Percentiles rank a stretch among this genome's conserved stretches.
These are phyloP conservation scores for Epinephelus coioides DNA, from an alignment of 2,797 vertebrate genomes.

Conservation along the genomic window DNA sequence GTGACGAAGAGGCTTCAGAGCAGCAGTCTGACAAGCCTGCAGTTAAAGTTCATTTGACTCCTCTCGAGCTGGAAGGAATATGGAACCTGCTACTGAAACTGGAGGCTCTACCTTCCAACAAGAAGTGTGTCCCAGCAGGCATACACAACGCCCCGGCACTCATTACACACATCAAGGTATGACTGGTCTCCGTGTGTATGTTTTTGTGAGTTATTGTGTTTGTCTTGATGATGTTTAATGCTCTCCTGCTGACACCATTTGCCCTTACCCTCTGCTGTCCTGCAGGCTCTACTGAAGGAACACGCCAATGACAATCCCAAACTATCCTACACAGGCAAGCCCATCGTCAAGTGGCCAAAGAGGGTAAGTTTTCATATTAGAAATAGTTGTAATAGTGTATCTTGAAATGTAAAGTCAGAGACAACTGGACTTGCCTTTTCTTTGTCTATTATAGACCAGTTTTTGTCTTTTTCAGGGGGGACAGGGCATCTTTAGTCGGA, in stretches of 20 bases:
- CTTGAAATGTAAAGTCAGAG: neutral
- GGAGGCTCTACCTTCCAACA: conserved; percentile 93
- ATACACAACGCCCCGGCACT: conserved; percentile 95
- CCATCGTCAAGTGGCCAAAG: conserved; percentile 96
- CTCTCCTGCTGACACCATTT: neutral
- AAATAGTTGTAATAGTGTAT: neutral
- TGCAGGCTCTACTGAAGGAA: conserved; percentile 92
- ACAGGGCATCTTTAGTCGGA: too few species aligned
- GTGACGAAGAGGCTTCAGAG: conserved; percentile 64
- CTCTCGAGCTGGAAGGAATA: conserved; percentile 95
- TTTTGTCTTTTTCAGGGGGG: too few species aligned
- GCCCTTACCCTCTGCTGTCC: neutral
- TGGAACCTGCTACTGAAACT: conserved; percentile 95
- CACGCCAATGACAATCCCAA: conserved; percentile 92
- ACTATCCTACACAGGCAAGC: conserved; percentile 93
- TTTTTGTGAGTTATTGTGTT: too few species aligned
- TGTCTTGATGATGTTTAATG: neutral
- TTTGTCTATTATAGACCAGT: too few species aligned
- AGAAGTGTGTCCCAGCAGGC: conserved; percentile 96
- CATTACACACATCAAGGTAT: conserved; percentile 93
- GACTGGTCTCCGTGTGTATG: neutral
- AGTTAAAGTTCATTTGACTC: conserved; percentile 86
- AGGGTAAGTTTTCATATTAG: conserved; percentile 81
- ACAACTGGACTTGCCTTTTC: too few species aligned
- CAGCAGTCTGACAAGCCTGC: conserved; percentile 61